Evolutionary conservation across 2,888 invertebrate species (phyloP).

Genomic region (Physocephala rufipes): DNA sequence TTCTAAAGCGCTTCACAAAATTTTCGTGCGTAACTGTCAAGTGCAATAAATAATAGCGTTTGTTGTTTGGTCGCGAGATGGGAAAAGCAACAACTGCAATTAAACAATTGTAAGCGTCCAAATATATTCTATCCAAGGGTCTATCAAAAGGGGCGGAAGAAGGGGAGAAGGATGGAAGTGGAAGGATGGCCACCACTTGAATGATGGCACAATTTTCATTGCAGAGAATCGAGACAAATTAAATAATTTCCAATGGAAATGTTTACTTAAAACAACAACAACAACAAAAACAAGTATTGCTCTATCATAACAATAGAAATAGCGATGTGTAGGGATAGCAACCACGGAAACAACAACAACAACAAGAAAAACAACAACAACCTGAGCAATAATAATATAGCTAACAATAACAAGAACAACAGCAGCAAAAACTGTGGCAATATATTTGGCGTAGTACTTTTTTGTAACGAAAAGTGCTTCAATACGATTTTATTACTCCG

Average conservation of each 20-base stretch:
- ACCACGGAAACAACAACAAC: too few species aligned
- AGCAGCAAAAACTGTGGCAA: background rate
- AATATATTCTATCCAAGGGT: background rate
- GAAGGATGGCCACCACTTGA: background rate
- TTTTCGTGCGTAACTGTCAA: background rate
- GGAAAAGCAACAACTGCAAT: conserved; percentile 7
- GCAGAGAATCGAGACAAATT: background rate
- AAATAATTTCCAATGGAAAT: background rate
- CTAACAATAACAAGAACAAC: background rate
- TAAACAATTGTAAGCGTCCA: conserved; percentile 13
- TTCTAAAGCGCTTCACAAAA: conserved; percentile 9
- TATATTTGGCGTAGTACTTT: background rate
- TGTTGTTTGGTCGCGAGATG: background rate
- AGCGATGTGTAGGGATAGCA: too few species aligned
- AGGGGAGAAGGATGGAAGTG: background rate
- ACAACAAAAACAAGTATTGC: too few species aligned
- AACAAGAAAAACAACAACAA: background rate
- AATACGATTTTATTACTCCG: too few species aligned
- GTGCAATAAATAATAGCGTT: background rate
- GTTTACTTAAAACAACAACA: background rate
- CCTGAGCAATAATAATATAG: background rate
- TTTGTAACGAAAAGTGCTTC: too few species aligned
- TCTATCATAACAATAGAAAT: too few species aligned
- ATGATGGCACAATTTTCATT: too few species aligned
- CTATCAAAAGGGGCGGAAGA: too few species aligned